phyloP scores from a whole-genome alignment of 2,113 vertebrate genomes.

The Callipepla squamata region DNA sequence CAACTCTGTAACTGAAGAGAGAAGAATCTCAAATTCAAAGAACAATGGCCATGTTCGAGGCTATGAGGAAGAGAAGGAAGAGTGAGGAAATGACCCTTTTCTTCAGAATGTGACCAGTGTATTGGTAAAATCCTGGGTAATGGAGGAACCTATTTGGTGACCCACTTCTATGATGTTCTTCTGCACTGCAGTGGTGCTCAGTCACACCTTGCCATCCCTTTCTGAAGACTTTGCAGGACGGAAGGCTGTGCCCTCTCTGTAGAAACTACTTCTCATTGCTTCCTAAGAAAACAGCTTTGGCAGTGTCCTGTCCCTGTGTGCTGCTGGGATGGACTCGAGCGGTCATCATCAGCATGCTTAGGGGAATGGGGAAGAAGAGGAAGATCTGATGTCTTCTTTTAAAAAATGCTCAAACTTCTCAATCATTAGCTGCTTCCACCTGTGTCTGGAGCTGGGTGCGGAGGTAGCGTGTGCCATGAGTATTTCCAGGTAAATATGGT shows the following conservation, averaged over 20 bases:
- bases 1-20: neutral
- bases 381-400: neutral
- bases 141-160: neutral
- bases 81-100: neutral
- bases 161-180: neutral
- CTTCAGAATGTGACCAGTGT: neutral
- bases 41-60: neutral
- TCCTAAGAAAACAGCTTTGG: neutral
- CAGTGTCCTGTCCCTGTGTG: neutral
- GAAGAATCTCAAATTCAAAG: neutral
- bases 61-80: neutral
- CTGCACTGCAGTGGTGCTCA: neutral
- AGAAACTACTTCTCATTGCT: neutral
- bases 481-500: conserved; percentile 2
- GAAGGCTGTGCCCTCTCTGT: neutral
- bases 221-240: neutral
- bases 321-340: neutral
- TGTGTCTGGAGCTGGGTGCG: neutral
- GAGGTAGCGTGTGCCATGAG: neutral
- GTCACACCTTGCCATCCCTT: neutral
- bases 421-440: neutral
- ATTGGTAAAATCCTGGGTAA: neutral
- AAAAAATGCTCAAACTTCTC: neutral
- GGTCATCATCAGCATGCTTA: neutral
- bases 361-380: neutral